These are phyloP conservation scores for Drosophila siamana DNA, from an alignment of 2,888 invertebrate species.

Conservation along the genomic window DNA sequence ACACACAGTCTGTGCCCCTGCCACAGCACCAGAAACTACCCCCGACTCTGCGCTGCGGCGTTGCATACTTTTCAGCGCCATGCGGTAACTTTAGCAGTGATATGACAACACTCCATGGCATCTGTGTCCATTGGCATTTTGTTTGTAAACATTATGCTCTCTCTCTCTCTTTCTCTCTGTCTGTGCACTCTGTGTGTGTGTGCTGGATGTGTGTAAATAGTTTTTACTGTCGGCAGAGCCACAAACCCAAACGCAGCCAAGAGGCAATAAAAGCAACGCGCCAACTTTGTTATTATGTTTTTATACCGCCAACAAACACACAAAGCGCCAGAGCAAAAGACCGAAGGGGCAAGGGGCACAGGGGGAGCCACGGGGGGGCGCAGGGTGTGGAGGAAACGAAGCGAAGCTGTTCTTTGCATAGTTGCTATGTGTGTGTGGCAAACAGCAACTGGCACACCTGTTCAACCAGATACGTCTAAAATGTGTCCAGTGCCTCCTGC, in stretches of 20 bases:
- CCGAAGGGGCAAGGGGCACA: too few relatives aligned
- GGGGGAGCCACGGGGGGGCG: too few relatives aligned
- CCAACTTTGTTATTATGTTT: conserved; percentile 77
- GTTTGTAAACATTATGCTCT: conserved; percentile 65
- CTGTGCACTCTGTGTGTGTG: conserved; percentile 3
- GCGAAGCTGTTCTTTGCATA: conserved; percentile 45
- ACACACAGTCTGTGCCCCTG: not conserved
- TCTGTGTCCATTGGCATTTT: conserved; percentile 78
- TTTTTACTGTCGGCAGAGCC: conserved; percentile 60
- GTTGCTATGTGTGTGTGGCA: conserved; percentile 56
- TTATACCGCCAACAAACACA: conserved; percentile 52
- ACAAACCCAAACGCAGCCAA: conserved; percentile 56
- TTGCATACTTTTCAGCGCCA: conserved; percentile 69
- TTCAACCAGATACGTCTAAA: conserved; percentile 39
- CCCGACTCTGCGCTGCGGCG: conserved; percentile 15
- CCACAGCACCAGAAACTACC: not conserved
- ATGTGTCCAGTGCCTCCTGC: conserved; percentile 1
- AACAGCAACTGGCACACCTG: conserved; percentile 68
- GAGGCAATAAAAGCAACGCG: conserved; percentile 71
- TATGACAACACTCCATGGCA: conserved; percentile 63
- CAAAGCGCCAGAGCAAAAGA: too few relatives aligned
- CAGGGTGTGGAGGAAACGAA: too few relatives aligned
- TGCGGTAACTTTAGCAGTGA: conserved; percentile 70
- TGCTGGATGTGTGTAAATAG: conserved; percentile 64
- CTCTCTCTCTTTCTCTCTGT: not conserved